Conservation (phyloP, 2,888 invertebrate species). For the Mantis religiosa region DNA sequence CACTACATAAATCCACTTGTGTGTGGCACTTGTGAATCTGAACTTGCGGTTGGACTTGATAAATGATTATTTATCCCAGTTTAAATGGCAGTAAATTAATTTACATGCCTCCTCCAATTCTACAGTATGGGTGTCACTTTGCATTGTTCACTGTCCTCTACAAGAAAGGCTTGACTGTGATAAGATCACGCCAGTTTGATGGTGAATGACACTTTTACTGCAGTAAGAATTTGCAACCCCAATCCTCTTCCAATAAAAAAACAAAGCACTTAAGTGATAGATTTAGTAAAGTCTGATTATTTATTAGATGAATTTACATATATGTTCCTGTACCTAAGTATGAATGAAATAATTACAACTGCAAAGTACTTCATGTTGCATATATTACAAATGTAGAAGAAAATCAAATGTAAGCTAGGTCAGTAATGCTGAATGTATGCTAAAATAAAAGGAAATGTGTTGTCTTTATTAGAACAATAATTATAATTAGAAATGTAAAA, state of each 20-base stretch:
- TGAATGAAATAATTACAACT: neutral
- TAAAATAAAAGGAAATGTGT: conserved; percentile 10
- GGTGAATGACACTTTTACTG: neutral
- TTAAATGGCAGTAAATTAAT: too few relatives aligned
- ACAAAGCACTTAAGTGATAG: neutral
- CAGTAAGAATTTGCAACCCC: neutral
- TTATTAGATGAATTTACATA: neutral
- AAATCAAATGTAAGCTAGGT: neutral
- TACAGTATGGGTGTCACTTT: too few relatives aligned
- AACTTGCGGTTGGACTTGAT: too few relatives aligned
- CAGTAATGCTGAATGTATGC: neutral
- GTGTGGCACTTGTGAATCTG: too few relatives aligned
- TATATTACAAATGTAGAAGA: neutral
- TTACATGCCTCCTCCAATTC: too few relatives aligned
- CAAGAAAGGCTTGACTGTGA: too few relatives aligned
- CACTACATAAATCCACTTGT: too few relatives aligned
- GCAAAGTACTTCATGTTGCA: too few relatives aligned
- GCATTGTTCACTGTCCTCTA: too few relatives aligned
- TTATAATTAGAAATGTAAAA: too few relatives aligned
- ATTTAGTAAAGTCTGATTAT: neutral
- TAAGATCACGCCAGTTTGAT: neutral
- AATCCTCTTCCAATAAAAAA: neutral
- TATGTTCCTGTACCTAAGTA: neutral
- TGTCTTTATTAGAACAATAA: neutral
- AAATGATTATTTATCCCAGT: too few relatives aligned